These are phyloP conservation scores for Sylvia atricapilla DNA, from an alignment of 2,113 vertebrate species.

Conservation along the genomic window DNA sequence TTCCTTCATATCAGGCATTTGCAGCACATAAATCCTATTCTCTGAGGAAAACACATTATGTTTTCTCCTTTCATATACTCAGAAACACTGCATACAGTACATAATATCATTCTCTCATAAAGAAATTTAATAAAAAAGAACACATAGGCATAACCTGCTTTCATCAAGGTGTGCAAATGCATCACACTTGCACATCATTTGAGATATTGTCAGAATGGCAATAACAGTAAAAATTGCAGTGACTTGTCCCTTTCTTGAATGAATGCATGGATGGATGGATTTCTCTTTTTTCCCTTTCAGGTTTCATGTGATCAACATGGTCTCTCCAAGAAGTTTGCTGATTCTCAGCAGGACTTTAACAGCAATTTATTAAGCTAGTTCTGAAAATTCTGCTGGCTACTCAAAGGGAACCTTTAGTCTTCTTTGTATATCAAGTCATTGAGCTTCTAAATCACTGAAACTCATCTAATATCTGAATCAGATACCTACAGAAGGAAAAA, in stretches of 20 bases:
- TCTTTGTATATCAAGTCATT: neutral
- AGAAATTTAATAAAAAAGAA: constrained; percentile 14
- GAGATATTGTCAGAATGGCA: neutral
- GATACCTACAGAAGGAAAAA: neutral
- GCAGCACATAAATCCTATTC: constrained; percentile 32
- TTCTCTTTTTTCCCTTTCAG: accelerated
- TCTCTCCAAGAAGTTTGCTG: neutral
- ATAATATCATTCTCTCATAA: neutral
- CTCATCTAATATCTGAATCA: neutral
- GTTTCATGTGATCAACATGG: neutral
- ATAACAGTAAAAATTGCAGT: neutral
- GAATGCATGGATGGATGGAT: neutral
- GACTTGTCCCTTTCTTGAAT: neutral
- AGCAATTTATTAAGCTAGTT: neutral
- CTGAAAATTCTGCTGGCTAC: neutral
- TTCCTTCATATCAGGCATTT: constrained; percentile 39
- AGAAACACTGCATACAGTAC: neutral
- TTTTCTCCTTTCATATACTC: constrained; percentile 1
- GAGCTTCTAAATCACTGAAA: neutral
- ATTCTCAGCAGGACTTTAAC: neutral
- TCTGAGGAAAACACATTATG: constrained; percentile 21
- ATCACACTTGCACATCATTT: neutral
- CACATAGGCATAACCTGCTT: neutral
- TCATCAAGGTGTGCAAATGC: neutral
- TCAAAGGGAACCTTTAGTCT: neutral